Percentiles rank a stretch among this genome's conserved stretches.
phyloP scores from a whole-genome alignment of 2,797 vertebrate genomes.

The Rachycentron canadum region DNA sequence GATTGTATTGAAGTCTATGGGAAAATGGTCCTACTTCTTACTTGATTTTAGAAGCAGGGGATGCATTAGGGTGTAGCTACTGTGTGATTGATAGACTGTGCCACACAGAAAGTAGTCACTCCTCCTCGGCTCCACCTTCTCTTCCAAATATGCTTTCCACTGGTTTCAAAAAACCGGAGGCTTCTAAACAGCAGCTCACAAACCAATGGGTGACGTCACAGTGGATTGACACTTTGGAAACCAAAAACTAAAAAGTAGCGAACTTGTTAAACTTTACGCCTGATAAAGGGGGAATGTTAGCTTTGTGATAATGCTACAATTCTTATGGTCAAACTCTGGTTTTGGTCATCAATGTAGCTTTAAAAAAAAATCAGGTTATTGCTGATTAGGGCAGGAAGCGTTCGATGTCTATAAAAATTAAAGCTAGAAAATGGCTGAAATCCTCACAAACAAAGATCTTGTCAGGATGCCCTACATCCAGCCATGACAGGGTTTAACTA shows the following conservation, averaged over 20 bases:
- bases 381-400: slow-evolving; percentile 1
- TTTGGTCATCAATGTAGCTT: not conserved
- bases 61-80: too few species aligned
- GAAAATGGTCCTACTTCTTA: too few species aligned
- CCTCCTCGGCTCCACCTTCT: too few species aligned
- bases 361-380: not conserved
- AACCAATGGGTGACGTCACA: too few species aligned
- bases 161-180: too few species aligned
- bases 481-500: slow-evolving; percentile 59
- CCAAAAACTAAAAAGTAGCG: not conserved
- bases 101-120: too few species aligned
- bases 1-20: too few species aligned
- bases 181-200: too few species aligned
- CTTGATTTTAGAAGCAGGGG: too few species aligned
- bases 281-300: not conserved
- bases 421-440: slow-evolving; percentile 48
- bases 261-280: not conserved
- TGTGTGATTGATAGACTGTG: too few species aligned
- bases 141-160: too few species aligned
- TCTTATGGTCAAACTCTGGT: slow-evolving; percentile 6
- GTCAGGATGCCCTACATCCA: slow-evolving; percentile 59
- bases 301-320: not conserved
- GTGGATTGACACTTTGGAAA: not conserved
- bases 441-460: slow-evolving; percentile 52
- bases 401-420: slow-evolving; percentile 14